A percentile compares a stretch with the other conserved stretches of the same genome.
phyloP scores from a whole-genome alignment of 1,140 invertebrate species.

The Calephelis virginiensis region DNA sequence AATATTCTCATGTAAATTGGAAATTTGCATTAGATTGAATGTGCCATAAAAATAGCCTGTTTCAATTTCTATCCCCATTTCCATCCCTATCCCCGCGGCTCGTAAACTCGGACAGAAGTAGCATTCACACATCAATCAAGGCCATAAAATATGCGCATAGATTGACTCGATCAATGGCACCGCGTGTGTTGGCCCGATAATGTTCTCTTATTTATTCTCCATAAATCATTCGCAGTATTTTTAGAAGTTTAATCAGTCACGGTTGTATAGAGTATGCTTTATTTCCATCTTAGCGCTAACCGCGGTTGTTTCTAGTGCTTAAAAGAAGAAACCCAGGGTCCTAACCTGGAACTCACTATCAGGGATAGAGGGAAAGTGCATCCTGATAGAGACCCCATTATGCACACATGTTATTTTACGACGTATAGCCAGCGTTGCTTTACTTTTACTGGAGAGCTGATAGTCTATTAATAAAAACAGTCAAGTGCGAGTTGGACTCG shows the following conservation, averaged over 20 bases:
- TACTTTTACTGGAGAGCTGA: too few species aligned
- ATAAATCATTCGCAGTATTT: slow-evolving; percentile 11
- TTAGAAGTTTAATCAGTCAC: neutral
- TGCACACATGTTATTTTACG: too few species aligned
- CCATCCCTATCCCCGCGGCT: slow-evolving; percentile 1
- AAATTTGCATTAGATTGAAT: neutral
- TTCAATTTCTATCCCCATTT: slow-evolving; percentile 6
- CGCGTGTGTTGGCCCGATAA: slow-evolving; percentile 15
- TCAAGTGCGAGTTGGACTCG: too few species aligned
- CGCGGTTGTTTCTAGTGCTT: too few species aligned
- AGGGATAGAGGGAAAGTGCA: too few species aligned
- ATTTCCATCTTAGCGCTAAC: too few species aligned
- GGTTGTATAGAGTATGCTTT: too few species aligned
- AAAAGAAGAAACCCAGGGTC: too few species aligned
- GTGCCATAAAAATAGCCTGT: slow-evolving; percentile 5
- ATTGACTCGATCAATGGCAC: slow-evolving; percentile 13
- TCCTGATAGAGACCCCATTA: too few species aligned
- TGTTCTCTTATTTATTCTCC: slow-evolving; percentile 4
- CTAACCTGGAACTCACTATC: too few species aligned
- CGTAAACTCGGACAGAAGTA: slow-evolving; percentile 16
- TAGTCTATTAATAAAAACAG: too few species aligned
- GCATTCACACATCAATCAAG: slow-evolving; percentile 14
- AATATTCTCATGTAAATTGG: neutral
- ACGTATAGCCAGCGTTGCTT: too few species aligned
- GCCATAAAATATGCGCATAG: slow-evolving; percentile 16